Evolutionary conservation across 2,888 invertebrate genomes (phyloP), one percentile per base, ranked within the genome.

Genomic region (Apeira syringaria): DNA sequence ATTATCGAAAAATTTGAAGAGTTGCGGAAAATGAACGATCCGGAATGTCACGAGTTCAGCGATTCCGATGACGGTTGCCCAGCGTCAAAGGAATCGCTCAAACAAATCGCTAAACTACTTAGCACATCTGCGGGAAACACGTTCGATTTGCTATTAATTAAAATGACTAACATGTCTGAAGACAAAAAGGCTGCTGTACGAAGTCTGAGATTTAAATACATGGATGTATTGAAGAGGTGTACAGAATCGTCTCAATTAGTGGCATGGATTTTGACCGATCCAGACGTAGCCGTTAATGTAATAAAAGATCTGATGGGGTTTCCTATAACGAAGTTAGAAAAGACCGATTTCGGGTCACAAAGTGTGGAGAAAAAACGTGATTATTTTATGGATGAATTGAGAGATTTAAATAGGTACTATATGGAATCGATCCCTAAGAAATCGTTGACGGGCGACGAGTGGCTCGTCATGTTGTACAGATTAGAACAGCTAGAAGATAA

Each of bases 371-470:
- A 62, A 2, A 84, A 81, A 48, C 64, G 68, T 1, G 75, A 80
- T 8, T 82, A 82, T 43, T 89, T 90, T 37, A 56, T 86, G 1
- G 71, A 68, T 0, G 65, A 78, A 24, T 34, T 90, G 1, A 69
- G 61, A 13, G 76, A 76, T 18, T 77, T 88, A 53, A 89, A 88
- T 34, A 71, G 64, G 17, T 56, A 67, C 1, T 89, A 83, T 35
- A 81, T 89, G 74, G 69, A 74, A n/a, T 75, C 75, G 0, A 54
- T 90, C 7, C 83, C 88, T 0, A 86, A 81, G 46, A 74, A 75
- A 7, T 68, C 61, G 0, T 40, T 88, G 0, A 72, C 78, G 0
- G 83, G 82, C 0, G 86, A 88, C 41, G 88, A 90, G 8, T 90
- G 89, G 90, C 31, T 90, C 0, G 78, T 87, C 0, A 76, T 86